Evolutionary conservation across 1,140 invertebrate species (phyloP).

Genomic region (Drosophila aff.): DNA sequence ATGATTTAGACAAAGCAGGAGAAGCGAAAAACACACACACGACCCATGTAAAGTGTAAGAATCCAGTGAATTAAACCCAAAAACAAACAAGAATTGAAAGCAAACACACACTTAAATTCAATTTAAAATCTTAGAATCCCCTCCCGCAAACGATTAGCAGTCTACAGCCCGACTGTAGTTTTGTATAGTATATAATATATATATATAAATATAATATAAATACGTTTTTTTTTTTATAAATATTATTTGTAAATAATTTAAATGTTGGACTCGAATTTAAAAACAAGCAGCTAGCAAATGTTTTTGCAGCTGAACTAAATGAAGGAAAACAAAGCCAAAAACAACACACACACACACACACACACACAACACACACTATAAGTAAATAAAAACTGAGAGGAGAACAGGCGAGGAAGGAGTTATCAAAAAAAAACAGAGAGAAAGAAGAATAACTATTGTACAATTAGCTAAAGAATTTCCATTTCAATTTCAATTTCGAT

Average conservation of each 20-base stretch:
- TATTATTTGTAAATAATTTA: slow-evolving; percentile 80
- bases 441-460: slow-evolving; percentile 31
- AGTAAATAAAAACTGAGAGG: slow-evolving; percentile 11
- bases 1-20: slow-evolving; percentile 59
- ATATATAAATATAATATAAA: slow-evolving; percentile 48
- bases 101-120: slow-evolving; percentile 29
- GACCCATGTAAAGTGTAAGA: slow-evolving; percentile 35
- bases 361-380: slow-evolving; percentile 22
- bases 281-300: slow-evolving; percentile 41
- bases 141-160: slow-evolving; percentile 22
- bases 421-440: slow-evolving; percentile 3
- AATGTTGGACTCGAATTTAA: slow-evolving; percentile 83
- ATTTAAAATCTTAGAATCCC: neutral
- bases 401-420: neutral
- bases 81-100: slow-evolving; percentile 35
- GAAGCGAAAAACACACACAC: slow-evolving; percentile 21
- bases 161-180: slow-evolving; percentile 62
- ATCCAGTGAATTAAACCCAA: slow-evolving; percentile 63
- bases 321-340: slow-evolving; percentile 53
- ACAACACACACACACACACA: slow-evolving; percentile 18
- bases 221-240: slow-evolving; percentile 57
- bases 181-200: slow-evolving; percentile 50
- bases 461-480: slow-evolving; percentile 49
- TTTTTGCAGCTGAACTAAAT: slow-evolving; percentile 47
- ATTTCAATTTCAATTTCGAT: slow-evolving; percentile 37